Conservation (phyloP, 2,888 invertebrate species). For the Leptinotarsa tumamoca region DNA sequence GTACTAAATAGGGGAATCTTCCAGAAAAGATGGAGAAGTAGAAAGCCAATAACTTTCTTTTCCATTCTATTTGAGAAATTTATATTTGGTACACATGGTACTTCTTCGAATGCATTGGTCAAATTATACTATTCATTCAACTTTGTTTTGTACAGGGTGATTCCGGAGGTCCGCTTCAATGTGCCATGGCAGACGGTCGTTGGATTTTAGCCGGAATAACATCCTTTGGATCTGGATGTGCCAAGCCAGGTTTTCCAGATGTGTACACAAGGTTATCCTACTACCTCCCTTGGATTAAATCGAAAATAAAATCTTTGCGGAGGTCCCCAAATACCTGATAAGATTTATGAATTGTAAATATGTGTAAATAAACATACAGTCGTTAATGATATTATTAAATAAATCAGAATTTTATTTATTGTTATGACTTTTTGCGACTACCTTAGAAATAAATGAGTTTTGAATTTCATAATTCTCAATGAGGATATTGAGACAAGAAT, state of each 20-base stretch:
- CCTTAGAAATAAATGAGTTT: too few species aligned
- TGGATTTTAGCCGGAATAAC: constrained; percentile 92
- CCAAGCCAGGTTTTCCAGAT: constrained; percentile 88
- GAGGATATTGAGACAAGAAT: too few species aligned
- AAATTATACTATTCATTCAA: neutral
- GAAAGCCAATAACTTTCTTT: too few species aligned
- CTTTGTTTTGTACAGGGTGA: constrained; percentile 76
- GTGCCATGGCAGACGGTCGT: constrained; percentile 80
- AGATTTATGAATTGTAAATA: neutral
- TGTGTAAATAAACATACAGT: constrained; percentile 7
- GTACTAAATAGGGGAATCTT: too few species aligned
- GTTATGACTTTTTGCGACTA: too few species aligned
- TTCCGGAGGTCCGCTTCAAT: constrained; percentile 91
- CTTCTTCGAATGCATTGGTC: neutral
- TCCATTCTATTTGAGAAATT: too few species aligned
- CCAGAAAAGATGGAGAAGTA: too few species aligned
- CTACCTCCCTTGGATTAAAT: constrained; percentile 85
- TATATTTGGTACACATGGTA: too few species aligned
- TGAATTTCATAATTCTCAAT: too few species aligned
- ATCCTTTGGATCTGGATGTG: constrained; percentile 93
- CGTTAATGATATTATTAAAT: neutral
- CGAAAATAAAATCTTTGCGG: constrained; percentile 57
- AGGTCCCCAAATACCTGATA: constrained; percentile 43
- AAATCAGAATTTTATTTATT: too few species aligned
- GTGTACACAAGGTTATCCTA: constrained; percentile 88